Evolutionary conservation across 1,140 invertebrate genomes (phyloP).

Genomic region (Sycobia sp.): DNA sequence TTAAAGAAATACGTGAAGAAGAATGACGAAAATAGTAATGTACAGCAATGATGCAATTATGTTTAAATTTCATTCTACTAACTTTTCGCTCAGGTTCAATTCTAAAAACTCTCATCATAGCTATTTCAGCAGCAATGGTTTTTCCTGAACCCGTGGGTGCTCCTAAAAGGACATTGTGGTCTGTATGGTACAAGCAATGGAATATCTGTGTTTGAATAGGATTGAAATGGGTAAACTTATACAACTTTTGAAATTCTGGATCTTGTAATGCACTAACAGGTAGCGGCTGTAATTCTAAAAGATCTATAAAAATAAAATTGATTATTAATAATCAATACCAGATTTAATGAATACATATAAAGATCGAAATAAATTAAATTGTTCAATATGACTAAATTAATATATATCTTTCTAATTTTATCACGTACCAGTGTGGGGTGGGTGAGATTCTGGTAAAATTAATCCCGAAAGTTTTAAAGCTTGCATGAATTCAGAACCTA

Average conservation of each 20-base stretch:
- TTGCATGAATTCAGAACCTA: conserved; percentile 77
- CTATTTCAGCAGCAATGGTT: conserved; percentile 97
- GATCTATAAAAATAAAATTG: conserved; percentile 65
- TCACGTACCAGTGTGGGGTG: conserved; percentile 82
- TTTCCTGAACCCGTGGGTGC: conserved; percentile 99
- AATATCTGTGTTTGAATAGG: conserved; percentile 99
- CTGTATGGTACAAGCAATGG: conserved; percentile 93
- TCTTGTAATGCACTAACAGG: conserved; percentile 85
- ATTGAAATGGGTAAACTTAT: conserved; percentile 95
- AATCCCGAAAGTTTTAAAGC: conserved; percentile 87
- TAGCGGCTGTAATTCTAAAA: conserved; percentile 89
- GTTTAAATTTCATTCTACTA: conserved; percentile 24
- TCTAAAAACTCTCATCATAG: conserved; percentile 93
- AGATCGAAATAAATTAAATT: too few relatives aligned
- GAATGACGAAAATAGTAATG: conserved; percentile 32
- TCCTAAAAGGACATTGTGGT: conserved; percentile 92
- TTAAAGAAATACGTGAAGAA: too few relatives aligned
- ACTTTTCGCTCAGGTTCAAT: conserved; percentile 84
- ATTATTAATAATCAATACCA: background rate
- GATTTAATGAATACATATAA: too few relatives aligned
- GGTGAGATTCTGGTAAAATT: conserved; percentile 90
- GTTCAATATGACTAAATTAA: too few relatives aligned
- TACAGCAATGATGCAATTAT: background rate
- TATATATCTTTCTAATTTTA: background rate
- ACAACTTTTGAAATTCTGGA: conserved; percentile 78